Evolutionary conservation across 2,113 vertebrate species (phyloP).

Genomic region (Semicossyphus pulcher): DNA sequence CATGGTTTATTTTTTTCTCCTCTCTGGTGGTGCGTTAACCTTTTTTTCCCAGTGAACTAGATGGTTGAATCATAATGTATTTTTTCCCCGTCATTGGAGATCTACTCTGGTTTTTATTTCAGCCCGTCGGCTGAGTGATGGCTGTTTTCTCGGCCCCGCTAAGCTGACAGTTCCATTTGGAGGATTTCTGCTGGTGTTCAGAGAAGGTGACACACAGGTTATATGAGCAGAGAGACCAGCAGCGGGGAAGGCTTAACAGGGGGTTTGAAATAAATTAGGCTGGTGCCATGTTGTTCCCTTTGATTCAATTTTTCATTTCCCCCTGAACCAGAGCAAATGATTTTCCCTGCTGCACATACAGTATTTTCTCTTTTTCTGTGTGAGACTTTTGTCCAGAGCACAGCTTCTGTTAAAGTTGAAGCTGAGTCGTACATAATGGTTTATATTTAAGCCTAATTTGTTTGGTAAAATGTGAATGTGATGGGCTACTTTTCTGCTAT

Average conservation of each 20-base stretch:
- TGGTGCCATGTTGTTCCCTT: constrained; percentile 10
- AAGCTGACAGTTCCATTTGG: constrained; percentile 58
- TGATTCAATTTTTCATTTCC: constrained; percentile 10
- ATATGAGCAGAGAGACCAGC: constrained; percentile 33
- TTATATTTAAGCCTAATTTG: neutral
- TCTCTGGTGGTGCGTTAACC: neutral
- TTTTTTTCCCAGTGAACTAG: neutral
- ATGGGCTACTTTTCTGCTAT: neutral
- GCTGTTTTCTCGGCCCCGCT: constrained; percentile 23
- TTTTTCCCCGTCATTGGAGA: constrained; percentile 10
- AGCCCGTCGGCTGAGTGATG: constrained; percentile 22
- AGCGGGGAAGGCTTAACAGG: constrained; percentile 2
- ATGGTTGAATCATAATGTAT: constrained; percentile 9
- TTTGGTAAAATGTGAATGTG: neutral
- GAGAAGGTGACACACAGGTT: constrained; percentile 39
- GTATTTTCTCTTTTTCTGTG: neutral
- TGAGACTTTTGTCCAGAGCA: neutral
- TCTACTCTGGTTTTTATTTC: constrained; percentile 11
- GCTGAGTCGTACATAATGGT: neutral
- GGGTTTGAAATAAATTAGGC: constrained; percentile 30
- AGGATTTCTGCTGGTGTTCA: constrained; percentile 45
- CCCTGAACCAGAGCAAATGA: neutral
- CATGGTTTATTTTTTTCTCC: neutral
- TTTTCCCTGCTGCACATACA: neutral
- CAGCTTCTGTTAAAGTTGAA: neutral